These are phyloP conservation scores for Coracias cyanogaster DNA, from an alignment of 2,797 vertebrate genomes.

Conservation along the genomic window DNA sequence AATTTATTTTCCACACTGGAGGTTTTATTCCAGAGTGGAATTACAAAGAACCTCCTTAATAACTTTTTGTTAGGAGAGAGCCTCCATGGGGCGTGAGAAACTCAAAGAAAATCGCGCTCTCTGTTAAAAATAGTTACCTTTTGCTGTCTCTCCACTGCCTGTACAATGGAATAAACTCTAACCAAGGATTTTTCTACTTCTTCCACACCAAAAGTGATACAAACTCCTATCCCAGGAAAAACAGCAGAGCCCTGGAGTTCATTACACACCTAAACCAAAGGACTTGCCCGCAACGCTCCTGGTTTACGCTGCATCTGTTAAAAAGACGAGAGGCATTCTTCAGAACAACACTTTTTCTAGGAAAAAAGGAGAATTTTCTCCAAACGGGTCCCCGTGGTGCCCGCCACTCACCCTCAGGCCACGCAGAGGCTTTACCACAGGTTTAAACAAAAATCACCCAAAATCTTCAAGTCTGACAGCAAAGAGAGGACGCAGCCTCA, in stretches of 20 bases:
- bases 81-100: not conserved
- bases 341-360: not conserved
- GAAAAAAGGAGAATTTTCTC: not conserved
- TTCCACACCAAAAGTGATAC: not conserved
- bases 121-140: not conserved
- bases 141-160: not conserved
- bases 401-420: not conserved
- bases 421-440: not conserved
- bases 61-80: not conserved
- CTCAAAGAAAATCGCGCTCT: not conserved
- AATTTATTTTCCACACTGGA: no score
- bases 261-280: not conserved
- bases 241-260: not conserved
- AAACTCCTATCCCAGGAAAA: not conserved
- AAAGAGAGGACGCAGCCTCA: not conserved
- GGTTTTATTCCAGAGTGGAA: not conserved
- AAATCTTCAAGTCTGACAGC: not conserved
- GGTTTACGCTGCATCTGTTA: not conserved
- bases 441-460: not conserved
- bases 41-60: not conserved
- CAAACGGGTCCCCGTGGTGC: not conserved
- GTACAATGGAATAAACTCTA: not conserved
- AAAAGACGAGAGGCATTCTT: not conserved
- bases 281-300: not conserved
- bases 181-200: not conserved